Percentiles rank a stretch among this genome's conserved stretches.
Evolutionary conservation across 2,113 vertebrate genomes (phyloP).

Genomic region (Nesoenas mayeri): DNA sequence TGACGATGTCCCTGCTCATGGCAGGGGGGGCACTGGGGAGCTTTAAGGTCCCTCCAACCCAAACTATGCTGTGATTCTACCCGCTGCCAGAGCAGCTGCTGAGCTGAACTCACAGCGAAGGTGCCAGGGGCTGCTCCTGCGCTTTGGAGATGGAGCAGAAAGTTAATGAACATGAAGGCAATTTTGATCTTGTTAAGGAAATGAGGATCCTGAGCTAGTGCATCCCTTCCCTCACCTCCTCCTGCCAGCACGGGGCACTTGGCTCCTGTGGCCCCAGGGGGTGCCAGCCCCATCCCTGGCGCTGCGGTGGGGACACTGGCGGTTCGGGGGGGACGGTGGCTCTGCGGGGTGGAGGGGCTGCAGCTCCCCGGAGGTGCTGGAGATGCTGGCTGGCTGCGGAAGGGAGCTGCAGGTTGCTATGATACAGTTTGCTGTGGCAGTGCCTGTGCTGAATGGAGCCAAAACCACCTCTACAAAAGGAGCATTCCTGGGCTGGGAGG

Average conservation of each 20-base stretch:
- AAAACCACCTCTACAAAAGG: conserved; percentile 36
- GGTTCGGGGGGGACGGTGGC: not conserved
- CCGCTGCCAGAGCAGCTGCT: not conserved
- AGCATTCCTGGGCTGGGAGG: conserved; percentile 46
- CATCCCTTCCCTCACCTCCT: not conserved
- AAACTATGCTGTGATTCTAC: too few species aligned
- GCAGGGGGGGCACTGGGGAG: too few species aligned
- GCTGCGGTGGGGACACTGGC: rapidly evolving
- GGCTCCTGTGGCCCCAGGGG: not conserved
- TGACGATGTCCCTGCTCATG: too few species aligned
- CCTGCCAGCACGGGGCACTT: not conserved
- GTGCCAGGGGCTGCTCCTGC: not conserved
- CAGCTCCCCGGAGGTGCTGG: not conserved
- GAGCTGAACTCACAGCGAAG: not conserved
- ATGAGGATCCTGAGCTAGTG: not conserved
- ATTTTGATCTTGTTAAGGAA: not conserved
- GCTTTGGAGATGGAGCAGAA: not conserved
- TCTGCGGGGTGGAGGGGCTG: not conserved
- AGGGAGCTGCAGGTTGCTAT: conserved; percentile 47
- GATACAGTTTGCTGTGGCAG: conserved; percentile 39
- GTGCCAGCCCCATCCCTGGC: rapidly evolving
- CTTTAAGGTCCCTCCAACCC: too few species aligned
- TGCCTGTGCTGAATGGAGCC: conserved; percentile 33
- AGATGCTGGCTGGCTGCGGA: not conserved
- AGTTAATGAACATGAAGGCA: not conserved